Conservation (phyloP, 1,140 invertebrate species). For the Papilio machaon region DNA sequence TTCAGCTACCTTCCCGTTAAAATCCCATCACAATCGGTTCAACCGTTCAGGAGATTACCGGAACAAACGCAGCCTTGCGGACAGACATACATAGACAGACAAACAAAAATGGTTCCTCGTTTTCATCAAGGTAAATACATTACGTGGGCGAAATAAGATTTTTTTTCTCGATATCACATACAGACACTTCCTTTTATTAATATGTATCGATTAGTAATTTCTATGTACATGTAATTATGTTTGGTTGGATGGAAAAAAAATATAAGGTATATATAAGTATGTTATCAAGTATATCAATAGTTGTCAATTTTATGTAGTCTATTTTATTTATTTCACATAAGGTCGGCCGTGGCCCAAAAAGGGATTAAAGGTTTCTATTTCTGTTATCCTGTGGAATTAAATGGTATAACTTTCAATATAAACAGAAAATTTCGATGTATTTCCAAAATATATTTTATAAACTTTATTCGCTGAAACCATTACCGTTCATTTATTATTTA, state of each 20-base stretch:
- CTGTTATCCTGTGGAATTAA: background rate
- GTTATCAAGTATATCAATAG: background rate
- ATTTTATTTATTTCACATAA: background rate
- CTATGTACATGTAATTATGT: background rate
- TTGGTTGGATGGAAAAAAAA: background rate
- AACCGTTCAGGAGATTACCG: too few species aligned
- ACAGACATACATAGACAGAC: too few species aligned
- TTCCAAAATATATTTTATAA: background rate
- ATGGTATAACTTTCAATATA: background rate
- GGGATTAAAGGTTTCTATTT: background rate
- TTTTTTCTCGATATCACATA: too few species aligned
- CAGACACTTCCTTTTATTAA: too few species aligned
- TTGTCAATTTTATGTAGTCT: background rate
- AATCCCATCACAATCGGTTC: too few species aligned
- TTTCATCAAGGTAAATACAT: too few species aligned
- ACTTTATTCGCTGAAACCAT: slow-evolving; percentile 22
- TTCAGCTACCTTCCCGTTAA: too few species aligned
- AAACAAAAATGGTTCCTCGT: too few species aligned
- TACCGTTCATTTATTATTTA: slow-evolving; percentile 16
- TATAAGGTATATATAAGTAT: background rate
- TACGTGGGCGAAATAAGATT: too few species aligned
- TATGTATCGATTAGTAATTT: background rate
- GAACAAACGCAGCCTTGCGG: too few species aligned
- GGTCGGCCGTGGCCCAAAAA: background rate
- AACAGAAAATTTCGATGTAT: background rate